Base-by-base conservation (phyloP, 2,888 invertebrate species). In the Endotricha flammealis region DNA sequence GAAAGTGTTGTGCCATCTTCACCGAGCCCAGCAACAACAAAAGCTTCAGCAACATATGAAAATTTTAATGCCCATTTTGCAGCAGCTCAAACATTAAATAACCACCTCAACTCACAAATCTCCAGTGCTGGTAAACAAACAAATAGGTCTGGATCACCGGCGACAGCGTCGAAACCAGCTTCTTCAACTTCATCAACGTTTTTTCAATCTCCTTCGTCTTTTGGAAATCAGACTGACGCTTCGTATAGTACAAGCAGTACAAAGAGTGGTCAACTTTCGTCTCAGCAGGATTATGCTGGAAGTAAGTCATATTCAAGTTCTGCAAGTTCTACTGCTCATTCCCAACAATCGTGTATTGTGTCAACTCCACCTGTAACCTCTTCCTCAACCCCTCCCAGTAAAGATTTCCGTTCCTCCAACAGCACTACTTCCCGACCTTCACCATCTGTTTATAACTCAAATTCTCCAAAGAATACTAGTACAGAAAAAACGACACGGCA, bases 301-400 rank as follows among this genome's bases (percentile, higher is more conserved):
- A 88, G 87, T 86, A 88, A 88, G 86, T 88, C 87, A 60, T 88
- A 86, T 81, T 85, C 88, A 74, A 88, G 87, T 85, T 82, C 87
- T 71, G 86, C 87, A 81, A 87, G 85, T 76, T 76, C 87, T 69
- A 77, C 83, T 77, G 77, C 82, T 70, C 88, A 89, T 68, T 88
- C 90, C 54, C 91, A 91, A 67, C 92, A 91, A 69, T 90, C 92
- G 32, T 93, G 93, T 74, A 92, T 92, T 51, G 92, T 93, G 57
- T 90, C 92, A 54, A 90, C 92, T 57, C 89, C 91, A 54, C 67
- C 85, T 40, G 76, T 77, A 36, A 88, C 90, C 32, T 86, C 88
- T 33, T 77, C 87, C 49, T 56, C 82, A 2, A 73, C 86, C 13
- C 87, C 89, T 39, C 71, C 87, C 34, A 80, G 87, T 44, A 92